Percentiles rank a stretch among this genome's conserved stretches.
These are phyloP conservation scores for Troides oblongomaculatus DNA, from an alignment of 2,888 invertebrate species.

Conservation along the genomic window DNA sequence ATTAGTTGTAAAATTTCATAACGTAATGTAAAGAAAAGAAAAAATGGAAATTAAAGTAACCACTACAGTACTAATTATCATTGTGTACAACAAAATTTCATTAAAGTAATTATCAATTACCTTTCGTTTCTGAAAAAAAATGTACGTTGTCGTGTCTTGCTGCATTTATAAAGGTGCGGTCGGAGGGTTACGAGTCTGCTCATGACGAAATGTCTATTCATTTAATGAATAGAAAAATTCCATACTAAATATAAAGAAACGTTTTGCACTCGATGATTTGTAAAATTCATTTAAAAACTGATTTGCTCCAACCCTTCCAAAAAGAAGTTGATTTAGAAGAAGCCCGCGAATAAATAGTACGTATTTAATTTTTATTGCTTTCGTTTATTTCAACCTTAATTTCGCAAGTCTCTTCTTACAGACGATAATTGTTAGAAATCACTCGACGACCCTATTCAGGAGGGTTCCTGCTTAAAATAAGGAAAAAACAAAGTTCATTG, in stretches of 20 bases:
- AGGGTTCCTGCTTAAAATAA: conserved; percentile 35
- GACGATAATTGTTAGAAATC: conserved; percentile 30
- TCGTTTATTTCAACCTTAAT: conserved; percentile 21
- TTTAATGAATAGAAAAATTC: too few relatives aligned
- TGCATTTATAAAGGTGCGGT: conserved; percentile 1
- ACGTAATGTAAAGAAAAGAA: too few relatives aligned
- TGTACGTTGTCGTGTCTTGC: not conserved
- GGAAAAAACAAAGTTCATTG: conserved; percentile 41
- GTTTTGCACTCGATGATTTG: not conserved
- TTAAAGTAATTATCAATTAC: not conserved
- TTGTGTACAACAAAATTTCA: not conserved
- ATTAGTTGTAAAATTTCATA: too few relatives aligned
- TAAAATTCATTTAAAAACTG: not conserved
- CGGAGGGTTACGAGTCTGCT: not conserved
- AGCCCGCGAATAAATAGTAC: not conserved
- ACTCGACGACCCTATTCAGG: conserved; percentile 28
- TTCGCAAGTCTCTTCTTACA: conserved; percentile 21
- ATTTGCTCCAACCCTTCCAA: not conserved
- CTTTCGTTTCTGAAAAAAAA: not conserved
- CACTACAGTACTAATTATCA: not conserved
- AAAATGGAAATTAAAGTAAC: not conserved
- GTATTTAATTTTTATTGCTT: conserved; percentile 10
- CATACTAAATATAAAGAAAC: too few relatives aligned
- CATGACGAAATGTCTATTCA: not conserved
- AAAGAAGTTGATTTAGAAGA: not conserved